These are phyloP conservation scores for Pocillopora meandrina DNA, from an alignment of 92 coral and sea anemone species.

Conservation along the genomic window DNA sequence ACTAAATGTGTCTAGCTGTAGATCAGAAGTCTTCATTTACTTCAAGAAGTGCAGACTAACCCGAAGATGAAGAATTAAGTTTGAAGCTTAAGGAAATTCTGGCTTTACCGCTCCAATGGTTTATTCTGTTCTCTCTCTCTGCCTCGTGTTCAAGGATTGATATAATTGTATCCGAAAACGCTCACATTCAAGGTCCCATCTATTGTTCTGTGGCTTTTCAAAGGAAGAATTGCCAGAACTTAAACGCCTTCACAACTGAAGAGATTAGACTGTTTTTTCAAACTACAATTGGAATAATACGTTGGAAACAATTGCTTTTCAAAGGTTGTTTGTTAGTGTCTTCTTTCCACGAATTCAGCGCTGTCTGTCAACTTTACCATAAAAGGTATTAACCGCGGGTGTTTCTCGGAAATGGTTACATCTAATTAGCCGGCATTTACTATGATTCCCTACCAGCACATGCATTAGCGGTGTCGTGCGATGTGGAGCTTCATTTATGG, in stretches of 20 bases:
- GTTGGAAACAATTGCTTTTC: no score
- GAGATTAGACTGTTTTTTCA: no score
- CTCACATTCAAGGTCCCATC: background rate
- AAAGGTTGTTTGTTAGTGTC: background rate
- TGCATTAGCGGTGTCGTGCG: background rate
- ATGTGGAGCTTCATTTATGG: accelerated
- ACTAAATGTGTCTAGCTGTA: no score
- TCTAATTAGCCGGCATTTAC: background rate
- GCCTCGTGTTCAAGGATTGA: background rate
- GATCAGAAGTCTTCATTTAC: no score
- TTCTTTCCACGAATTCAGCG: constrained; percentile 7
- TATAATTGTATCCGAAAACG: background rate
- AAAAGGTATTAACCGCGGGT: constrained; percentile 11
- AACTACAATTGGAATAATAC: no score
- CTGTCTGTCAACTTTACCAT: background rate
- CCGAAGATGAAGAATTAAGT: no score
- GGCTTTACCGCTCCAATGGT: background rate
- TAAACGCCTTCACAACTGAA: no score
- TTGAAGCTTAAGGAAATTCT: background rate
- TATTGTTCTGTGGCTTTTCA: no score
- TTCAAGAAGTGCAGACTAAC: no score
- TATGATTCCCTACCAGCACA: background rate
- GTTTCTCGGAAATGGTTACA: constrained; percentile 14
- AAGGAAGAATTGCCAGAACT: no score
- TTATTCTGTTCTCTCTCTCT: background rate